Evolutionary conservation across 2,888 invertebrate genomes (phyloP).

Genomic region (Dryadula phaetusa): DNA sequence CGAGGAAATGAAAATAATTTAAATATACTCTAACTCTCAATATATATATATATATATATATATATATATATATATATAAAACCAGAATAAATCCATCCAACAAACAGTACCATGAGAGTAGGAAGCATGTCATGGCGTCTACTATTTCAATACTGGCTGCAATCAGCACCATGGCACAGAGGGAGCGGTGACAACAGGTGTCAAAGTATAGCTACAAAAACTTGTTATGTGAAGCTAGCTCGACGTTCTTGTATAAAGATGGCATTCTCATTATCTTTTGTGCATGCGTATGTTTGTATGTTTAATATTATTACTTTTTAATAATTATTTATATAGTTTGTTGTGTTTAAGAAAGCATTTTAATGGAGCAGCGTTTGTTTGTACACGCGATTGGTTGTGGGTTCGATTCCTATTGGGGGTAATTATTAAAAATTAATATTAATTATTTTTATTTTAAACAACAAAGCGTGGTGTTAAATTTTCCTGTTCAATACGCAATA

Average conservation of each 20-base stretch:
- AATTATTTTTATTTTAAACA: too few relatives aligned
- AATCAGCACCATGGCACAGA: background rate
- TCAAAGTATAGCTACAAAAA: slow-evolving; percentile 20
- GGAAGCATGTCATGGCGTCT: background rate
- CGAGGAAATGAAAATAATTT: too few relatives aligned
- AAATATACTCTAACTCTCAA: too few relatives aligned
- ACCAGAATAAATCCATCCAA: too few relatives aligned
- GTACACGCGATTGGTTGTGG: too few relatives aligned
- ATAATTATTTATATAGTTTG: background rate
- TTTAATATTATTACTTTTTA: too few relatives aligned
- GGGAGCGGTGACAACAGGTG: slow-evolving; percentile 15
- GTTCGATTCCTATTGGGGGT: too few relatives aligned
- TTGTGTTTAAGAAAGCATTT: too few relatives aligned
- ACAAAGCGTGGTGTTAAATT: background rate
- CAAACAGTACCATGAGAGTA: background rate
- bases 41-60: too few relatives aligned
- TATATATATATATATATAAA: too few relatives aligned
- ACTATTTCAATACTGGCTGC: slow-evolving; percentile 13
- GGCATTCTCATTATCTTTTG: slow-evolving; percentile 5
- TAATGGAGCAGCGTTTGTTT: too few relatives aligned
- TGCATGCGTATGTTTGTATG: background rate
- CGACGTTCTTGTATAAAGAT: slow-evolving; percentile 5
- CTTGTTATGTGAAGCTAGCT: background rate
- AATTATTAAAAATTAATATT: too few relatives aligned
- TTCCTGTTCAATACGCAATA: background rate